Conservation (phyloP, 2,113 vertebrate genomes). For the Eira barbara region DNA sequence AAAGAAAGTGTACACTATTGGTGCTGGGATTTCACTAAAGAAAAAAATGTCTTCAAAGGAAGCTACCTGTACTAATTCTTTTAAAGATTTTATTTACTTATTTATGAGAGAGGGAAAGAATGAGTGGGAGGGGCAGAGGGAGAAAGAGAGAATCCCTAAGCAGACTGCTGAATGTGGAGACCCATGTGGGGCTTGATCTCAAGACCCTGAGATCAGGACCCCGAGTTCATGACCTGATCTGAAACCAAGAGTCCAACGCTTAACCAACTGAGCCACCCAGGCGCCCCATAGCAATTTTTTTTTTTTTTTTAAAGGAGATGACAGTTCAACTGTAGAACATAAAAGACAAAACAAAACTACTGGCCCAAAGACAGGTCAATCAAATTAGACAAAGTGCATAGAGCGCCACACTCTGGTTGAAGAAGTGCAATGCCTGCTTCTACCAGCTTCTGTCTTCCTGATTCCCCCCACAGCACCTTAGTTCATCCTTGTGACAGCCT, state of each 20-base stretch:
- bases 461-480: not conserved
- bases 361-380: constrained; percentile 22
- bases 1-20: not conserved
- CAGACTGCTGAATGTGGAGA: not conserved
- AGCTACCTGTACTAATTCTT: constrained; percentile 15
- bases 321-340: not conserved
- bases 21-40: not conserved
- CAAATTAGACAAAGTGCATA: constrained; percentile 35
- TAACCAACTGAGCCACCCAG: not conserved
- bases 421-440: too few relatives aligned
- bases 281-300: not conserved
- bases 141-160: not conserved
- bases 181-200: not conserved
- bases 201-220: not conserved
- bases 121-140: not conserved
- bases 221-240: not conserved
- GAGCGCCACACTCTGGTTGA: not conserved
- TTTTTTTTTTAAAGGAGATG: constrained; percentile 6
- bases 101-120: not conserved
- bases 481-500: not conserved
- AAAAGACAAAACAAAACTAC: constrained; percentile 43
- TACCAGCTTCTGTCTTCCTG: not conserved
- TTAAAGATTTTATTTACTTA: not conserved
- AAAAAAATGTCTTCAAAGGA: constrained; percentile 26
- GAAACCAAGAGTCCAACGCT: not conserved